Evolutionary conservation across 2,113 vertebrate genomes (phyloP).

Genomic region (Malurus cyaneus): DNA sequence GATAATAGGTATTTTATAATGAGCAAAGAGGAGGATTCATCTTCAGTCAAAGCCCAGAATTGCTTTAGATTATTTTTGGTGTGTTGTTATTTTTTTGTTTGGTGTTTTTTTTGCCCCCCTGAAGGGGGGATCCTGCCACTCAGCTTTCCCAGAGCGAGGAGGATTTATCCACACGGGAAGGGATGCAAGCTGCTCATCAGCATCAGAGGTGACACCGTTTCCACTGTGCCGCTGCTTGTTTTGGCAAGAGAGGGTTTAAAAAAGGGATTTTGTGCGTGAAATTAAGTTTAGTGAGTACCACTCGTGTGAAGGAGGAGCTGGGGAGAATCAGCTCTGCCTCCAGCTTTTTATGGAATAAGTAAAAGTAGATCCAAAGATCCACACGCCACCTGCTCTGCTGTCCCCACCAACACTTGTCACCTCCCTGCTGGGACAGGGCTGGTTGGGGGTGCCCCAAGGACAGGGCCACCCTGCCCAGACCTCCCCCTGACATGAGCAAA

Average conservation of each 20-base stretch:
- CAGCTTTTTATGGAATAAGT: fast-evolving
- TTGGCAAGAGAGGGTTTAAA: background rate
- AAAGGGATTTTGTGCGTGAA: background rate
- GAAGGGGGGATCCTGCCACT: constrained; percentile 2
- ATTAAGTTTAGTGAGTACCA: background rate
- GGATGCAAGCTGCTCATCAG: fast-evolving
- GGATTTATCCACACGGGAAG: background rate
- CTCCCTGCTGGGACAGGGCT: background rate
- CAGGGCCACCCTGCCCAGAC: fast-evolving
- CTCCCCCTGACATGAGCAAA: fast-evolving
- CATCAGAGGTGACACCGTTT: background rate
- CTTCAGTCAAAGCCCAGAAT: background rate
- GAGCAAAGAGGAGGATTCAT: constrained; percentile 52
- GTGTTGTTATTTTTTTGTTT: background rate
- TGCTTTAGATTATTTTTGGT: background rate
- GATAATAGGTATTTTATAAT: constrained; percentile 66
- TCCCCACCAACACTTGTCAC: fast-evolving
- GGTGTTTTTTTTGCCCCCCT: constrained; percentile 9
- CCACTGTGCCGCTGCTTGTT: background rate
- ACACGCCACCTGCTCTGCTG: fast-evolving
- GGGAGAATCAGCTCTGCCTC: background rate
- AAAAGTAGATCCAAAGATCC: background rate
- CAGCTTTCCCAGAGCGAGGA: background rate
- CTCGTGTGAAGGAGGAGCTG: background rate
- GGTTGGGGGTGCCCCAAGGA: background rate